Percentiles rank a stretch among this genome's conserved stretches.
These are phyloP conservation scores for Odontamblyopus rebecca DNA, from an alignment of 2,797 vertebrate genomes.

Conservation along the genomic window DNA sequence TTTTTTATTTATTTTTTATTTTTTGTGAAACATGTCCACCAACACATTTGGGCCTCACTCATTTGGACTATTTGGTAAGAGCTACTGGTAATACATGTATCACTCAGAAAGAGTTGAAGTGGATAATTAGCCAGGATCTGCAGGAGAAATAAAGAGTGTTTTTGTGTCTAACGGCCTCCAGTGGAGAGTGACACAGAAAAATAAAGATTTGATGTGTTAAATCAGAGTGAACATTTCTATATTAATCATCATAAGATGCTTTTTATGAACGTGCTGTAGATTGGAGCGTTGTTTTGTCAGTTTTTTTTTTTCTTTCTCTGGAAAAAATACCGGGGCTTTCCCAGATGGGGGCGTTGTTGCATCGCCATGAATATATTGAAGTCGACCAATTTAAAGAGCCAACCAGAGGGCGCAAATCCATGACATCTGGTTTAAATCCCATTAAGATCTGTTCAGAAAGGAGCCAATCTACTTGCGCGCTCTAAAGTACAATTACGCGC, in stretches of 20 bases:
- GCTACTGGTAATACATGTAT: too few species aligned
- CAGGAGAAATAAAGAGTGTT: conserved; percentile 17
- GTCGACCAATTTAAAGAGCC: background rate
- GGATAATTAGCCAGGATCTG: too few species aligned
- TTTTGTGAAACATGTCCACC: background rate
- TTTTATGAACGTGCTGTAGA: too few species aligned
- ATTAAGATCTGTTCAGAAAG: background rate
- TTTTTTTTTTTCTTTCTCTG: too few species aligned
- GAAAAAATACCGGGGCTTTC: conserved; percentile 1
- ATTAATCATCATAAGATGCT: too few species aligned
- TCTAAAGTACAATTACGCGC: background rate
- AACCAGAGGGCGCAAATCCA: background rate
- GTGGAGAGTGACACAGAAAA: conserved; percentile 55
- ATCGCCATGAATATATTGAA: background rate
- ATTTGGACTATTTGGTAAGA: conserved; percentile 1
- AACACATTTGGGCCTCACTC: background rate
- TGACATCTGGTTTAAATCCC: conserved; percentile 18
- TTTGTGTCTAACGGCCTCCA: conserved; percentile 55
- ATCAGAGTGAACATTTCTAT: background rate
- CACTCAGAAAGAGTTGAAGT: too few species aligned
- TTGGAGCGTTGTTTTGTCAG: too few species aligned
- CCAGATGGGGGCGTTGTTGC: conserved; percentile 28
- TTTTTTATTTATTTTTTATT: background rate
- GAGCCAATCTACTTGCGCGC: background rate
- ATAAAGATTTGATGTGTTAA: conserved; percentile 66